Conservation (phyloP, 2,888 invertebrate genomes). For the Apotomis turbidana region DNA sequence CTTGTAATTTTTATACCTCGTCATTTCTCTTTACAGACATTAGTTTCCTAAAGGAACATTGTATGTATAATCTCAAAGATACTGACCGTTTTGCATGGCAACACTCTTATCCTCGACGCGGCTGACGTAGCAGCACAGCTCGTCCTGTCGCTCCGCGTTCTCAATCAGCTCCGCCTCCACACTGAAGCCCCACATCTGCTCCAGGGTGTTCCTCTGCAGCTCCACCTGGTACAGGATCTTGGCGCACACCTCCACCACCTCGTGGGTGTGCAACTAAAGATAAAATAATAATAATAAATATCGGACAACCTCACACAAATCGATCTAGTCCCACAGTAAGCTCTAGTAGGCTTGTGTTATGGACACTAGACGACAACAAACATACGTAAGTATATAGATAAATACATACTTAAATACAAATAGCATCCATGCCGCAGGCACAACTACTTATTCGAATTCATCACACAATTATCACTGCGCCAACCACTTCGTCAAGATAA, state of each 20-base stretch:
- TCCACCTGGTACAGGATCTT: slow-evolving; percentile 99
- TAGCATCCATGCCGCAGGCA: too few relatives aligned
- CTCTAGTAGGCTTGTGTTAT: too few relatives aligned
- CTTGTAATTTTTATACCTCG: too few relatives aligned
- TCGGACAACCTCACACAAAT: too few relatives aligned
- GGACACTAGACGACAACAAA: too few relatives aligned
- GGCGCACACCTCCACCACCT: slow-evolving; percentile 97
- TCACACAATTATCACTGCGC: too few relatives aligned
- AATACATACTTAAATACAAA: too few relatives aligned
- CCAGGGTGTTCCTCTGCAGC: slow-evolving; percentile 93
- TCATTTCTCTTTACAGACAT: too few relatives aligned
- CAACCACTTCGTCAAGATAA: too few relatives aligned
- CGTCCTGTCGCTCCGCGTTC: slow-evolving; percentile 97
- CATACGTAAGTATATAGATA: too few relatives aligned
- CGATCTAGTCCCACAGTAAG: too few relatives aligned
- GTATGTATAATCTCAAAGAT: neutral
- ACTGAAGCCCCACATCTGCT: slow-evolving; percentile 99
- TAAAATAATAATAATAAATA: slow-evolving; percentile 30
- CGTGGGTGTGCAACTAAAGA: slow-evolving; percentile 93
- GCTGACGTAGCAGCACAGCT: slow-evolving; percentile 98
- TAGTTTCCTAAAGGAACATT: neutral
- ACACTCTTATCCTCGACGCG: slow-evolving; percentile 97
- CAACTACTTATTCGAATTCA: too few relatives aligned
- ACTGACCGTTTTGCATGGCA: slow-evolving; percentile 96
- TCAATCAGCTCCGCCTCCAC: slow-evolving; percentile 98